A percentile compares a stretch with the other conserved stretches of the same genome.
These are phyloP conservation scores for Glomeris marginata DNA, from an alignment of 2,888 invertebrate genomes.

Conservation along the genomic window DNA sequence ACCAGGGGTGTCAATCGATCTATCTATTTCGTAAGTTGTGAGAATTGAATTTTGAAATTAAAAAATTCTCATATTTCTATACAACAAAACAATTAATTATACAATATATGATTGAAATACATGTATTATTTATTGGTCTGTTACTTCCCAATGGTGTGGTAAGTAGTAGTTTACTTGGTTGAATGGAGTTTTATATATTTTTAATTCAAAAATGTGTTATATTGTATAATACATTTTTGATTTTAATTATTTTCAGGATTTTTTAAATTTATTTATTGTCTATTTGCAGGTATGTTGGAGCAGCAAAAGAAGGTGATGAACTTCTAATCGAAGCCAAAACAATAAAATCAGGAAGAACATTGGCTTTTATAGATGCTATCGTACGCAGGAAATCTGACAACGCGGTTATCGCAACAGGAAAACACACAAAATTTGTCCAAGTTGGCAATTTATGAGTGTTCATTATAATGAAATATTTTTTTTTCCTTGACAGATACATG, in stretches of 20 bases:
- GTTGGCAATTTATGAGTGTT: neutral
- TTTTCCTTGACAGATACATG: neutral
- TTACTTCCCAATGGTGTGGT: too few relatives aligned
- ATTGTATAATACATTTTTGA: neutral
- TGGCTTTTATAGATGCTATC: constrained; percentile 70
- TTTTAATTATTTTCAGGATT: too few relatives aligned
- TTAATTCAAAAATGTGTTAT: constrained; percentile 9
- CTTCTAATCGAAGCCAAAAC: constrained; percentile 64
- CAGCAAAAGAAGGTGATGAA: constrained; percentile 60
- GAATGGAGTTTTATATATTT: constrained; percentile 6
- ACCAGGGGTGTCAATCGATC: constrained; percentile 65
- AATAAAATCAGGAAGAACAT: constrained; percentile 53
- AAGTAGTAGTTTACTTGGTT: neutral
- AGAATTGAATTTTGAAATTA: too few relatives aligned
- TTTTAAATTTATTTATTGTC: too few relatives aligned
- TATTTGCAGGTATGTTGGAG: constrained; percentile 55
- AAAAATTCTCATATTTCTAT: too few relatives aligned
- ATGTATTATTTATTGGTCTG: too few relatives aligned
- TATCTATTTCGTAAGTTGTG: constrained; percentile 30
- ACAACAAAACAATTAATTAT: too few relatives aligned
- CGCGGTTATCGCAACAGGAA: constrained; percentile 58
- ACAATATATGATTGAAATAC: too few relatives aligned
- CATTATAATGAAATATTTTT: neutral
- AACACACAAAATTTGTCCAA: constrained; percentile 60
- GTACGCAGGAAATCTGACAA: constrained; percentile 58